Evolutionary conservation across 2,888 invertebrate genomes (phyloP).

Genomic region (Eristalinus aeneus): DNA sequence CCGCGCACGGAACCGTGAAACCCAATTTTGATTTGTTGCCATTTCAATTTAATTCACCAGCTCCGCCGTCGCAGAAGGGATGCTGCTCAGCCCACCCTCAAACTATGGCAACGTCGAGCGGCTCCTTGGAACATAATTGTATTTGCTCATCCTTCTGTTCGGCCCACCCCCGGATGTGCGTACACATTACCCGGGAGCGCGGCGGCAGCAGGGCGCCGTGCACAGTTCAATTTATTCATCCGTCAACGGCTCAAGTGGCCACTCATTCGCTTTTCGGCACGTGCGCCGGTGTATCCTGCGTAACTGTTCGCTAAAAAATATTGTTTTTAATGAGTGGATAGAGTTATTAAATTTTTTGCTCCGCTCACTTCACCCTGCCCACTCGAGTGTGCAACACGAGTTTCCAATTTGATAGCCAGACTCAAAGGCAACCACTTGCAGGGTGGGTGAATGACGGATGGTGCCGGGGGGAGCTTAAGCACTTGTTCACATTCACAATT

Average conservation of each 20-base stretch:
- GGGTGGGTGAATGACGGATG: neutral
- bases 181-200: constrained; percentile 29
- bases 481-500: constrained; percentile 52
- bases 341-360: constrained; percentile 59
- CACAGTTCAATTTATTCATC: constrained; percentile 51
- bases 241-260: constrained; percentile 51
- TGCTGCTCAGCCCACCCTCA: constrained; percentile 16
- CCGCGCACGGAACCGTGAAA: constrained; percentile 51
- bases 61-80: neutral
- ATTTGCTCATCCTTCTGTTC: constrained; percentile 55
- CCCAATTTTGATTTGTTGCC: constrained; percentile 71
- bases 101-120: neutral
- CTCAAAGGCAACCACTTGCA: constrained; percentile 13
- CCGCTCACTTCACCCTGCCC: constrained; percentile 1
- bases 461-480: constrained; percentile 23
- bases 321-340: constrained; percentile 61
- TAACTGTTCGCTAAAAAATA: constrained; percentile 41
- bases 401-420: constrained; percentile 65
- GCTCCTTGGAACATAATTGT: constrained; percentile 32
- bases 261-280: constrained; percentile 33
- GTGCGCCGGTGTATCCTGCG: constrained; percentile 28
- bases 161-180: constrained; percentile 42
- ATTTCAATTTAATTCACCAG: constrained; percentile 62
- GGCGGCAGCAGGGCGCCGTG: neutral
- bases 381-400: constrained; percentile 62